Percentiles rank a stretch among this genome's conserved stretches.
Evolutionary conservation across 2,888 invertebrate genomes (phyloP).

Genomic region (Leptinotarsa tumamoca): DNA sequence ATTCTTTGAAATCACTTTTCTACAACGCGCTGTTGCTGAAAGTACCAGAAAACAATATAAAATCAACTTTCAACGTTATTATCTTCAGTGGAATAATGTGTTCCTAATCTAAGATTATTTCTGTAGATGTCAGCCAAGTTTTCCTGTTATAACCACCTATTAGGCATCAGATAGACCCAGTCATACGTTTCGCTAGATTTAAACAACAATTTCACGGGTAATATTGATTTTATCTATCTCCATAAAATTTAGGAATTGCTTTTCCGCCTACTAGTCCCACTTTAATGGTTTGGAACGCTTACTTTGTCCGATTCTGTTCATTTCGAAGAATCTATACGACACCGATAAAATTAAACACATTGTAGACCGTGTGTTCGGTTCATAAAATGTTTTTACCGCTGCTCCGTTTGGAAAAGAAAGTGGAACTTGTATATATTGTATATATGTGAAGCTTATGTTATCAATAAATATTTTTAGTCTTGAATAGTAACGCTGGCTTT

Average conservation of each 20-base stretch:
- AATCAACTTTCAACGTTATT: too few relatives aligned
- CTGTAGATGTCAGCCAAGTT: neutral
- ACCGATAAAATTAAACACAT: constrained; percentile 14
- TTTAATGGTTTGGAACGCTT: constrained; percentile 14
- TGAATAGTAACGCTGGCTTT: neutral
- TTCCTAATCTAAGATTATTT: neutral
- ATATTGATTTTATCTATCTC: constrained; percentile 11
- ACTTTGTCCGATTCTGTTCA: constrained; percentile 12
- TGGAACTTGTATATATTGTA: constrained; percentile 36
- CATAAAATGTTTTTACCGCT: constrained; percentile 9
- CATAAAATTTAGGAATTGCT: constrained; percentile 14
- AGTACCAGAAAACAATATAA: neutral
- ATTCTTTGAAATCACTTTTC: neutral
- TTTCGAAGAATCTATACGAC: constrained; percentile 16
- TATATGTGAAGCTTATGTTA: constrained; percentile 33
- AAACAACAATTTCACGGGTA: constrained; percentile 3
- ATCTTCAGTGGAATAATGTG: too few relatives aligned
- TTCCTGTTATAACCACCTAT: neutral
- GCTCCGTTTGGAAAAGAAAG: constrained; percentile 14
- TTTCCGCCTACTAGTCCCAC: constrained; percentile 9
- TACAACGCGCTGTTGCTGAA: neutral
- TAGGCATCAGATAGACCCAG: neutral
- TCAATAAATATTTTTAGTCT: constrained; percentile 30
- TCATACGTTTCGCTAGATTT: constrained; percentile 7
- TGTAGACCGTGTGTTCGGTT: constrained; percentile 1